Conservation (phyloP, 2,113 vertebrate species). For the Crocuta crocuta region DNA sequence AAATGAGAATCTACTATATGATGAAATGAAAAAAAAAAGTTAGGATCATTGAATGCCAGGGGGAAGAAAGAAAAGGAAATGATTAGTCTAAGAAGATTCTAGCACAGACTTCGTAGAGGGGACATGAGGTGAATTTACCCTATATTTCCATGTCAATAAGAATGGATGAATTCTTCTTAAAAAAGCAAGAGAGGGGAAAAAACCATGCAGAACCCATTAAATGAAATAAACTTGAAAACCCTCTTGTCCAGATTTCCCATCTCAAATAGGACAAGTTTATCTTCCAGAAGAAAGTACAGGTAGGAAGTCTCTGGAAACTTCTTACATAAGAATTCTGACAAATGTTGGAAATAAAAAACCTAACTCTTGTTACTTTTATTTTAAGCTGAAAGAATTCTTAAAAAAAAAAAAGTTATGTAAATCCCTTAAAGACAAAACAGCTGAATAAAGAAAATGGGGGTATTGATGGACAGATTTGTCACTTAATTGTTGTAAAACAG, state of each 20-base stretch:
- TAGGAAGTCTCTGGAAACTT: neutral
- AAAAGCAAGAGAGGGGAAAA: neutral
- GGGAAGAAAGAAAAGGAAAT: neutral
- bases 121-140: neutral
- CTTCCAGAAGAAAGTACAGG: neutral
- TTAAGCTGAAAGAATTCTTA: neutral
- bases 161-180: neutral
- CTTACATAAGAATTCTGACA: neutral
- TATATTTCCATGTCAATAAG: neutral
- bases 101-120: neutral
- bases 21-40: slow-evolving; percentile 7
- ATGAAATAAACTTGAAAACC: neutral
- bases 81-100: neutral
- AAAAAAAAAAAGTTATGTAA: neutral
- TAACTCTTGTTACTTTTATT: neutral
- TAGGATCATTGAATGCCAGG: neutral
- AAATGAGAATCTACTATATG: neutral
- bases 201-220: neutral
- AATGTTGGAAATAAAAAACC: neutral
- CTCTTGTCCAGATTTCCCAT: neutral
- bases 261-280: neutral
- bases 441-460: neutral
- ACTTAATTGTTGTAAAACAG: neutral
- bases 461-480: neutral
- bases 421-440: neutral